Evolutionary conservation across 2,113 vertebrate species (phyloP).

Genomic region (Clarias macrocephalus): DNA sequence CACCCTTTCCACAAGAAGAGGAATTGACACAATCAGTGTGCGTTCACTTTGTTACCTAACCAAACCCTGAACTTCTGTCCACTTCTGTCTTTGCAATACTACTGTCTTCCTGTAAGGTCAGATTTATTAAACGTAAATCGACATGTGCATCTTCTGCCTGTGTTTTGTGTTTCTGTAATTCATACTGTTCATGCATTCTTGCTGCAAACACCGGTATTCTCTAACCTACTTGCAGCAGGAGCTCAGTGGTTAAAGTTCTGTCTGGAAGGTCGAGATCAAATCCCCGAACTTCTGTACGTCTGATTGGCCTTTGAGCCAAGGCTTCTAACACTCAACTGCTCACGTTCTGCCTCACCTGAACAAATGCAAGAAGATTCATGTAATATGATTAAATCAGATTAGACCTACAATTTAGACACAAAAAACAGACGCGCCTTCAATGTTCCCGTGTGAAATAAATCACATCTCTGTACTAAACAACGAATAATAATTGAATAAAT

Average conservation of each 20-base stretch:
- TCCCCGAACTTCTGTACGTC: background rate
- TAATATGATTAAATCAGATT: background rate
- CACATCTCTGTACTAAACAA: background rate
- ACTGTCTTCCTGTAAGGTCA: constrained; percentile 76
- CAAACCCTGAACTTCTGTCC: constrained; percentile 62
- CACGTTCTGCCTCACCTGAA: constrained; percentile 11
- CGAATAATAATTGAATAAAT: background rate
- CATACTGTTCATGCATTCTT: background rate
- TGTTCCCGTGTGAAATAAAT: background rate
- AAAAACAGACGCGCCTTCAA: background rate
- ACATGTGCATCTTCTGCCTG: constrained; percentile 43
- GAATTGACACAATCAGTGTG: constrained; percentile 56
- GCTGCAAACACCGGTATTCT: background rate
- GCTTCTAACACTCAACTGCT: background rate
- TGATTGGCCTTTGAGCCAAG: background rate
- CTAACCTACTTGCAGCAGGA: background rate
- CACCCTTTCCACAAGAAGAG: background rate
- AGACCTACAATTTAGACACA: background rate
- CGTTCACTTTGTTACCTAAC: constrained; percentile 66
- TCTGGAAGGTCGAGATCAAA: background rate
- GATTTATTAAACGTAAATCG: constrained; percentile 70
- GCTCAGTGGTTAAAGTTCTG: background rate
- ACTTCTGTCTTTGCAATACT: constrained; percentile 74
- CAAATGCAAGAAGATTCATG: background rate
- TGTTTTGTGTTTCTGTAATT: background rate